Conservation (phyloP, 2,888 invertebrate species). For the Rhodophaea formosa region DNA sequence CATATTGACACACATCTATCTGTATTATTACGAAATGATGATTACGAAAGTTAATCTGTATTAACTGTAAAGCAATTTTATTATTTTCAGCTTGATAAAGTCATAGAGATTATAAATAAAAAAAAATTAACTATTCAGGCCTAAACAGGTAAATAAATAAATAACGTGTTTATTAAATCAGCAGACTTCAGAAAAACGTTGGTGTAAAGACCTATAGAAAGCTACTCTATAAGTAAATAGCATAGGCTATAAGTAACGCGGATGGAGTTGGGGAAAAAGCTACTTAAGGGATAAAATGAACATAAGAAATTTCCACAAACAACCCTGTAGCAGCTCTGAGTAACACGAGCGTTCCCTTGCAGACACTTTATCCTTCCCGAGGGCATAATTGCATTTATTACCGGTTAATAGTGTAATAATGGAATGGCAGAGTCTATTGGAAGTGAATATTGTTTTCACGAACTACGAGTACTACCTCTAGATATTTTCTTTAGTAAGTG, state of each 20-base stretch:
- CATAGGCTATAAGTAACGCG: too few relatives aligned
- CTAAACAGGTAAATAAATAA: too few relatives aligned
- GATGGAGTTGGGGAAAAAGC: too few relatives aligned
- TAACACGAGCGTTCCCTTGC: slow-evolving; percentile 10
- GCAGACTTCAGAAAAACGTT: too few relatives aligned
- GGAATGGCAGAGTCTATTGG: slow-evolving; percentile 25
- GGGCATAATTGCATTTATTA: slow-evolving; percentile 30
- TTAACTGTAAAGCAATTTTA: too few relatives aligned
- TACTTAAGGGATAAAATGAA: not conserved
- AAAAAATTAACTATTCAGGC: too few relatives aligned
- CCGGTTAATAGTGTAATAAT: slow-evolving; percentile 31
- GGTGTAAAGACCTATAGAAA: too few relatives aligned
- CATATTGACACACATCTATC: not conserved
- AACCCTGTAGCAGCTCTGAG: not conserved
- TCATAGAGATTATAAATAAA: too few relatives aligned
- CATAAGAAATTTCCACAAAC: not conserved
- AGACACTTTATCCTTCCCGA: slow-evolving; percentile 28
- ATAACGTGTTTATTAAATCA: too few relatives aligned
- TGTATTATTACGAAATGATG: not conserved
- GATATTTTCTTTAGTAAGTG: not conserved
- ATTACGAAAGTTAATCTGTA: not conserved
- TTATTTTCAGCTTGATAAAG: too few relatives aligned
- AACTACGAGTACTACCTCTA: not conserved
- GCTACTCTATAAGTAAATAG: too few relatives aligned
- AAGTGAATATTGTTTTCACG: slow-evolving; percentile 20